Evolutionary conservation across 53 echinoderm and acorn worm genomes (phyloP).

Genomic region (Holothuria scabra): DNA sequence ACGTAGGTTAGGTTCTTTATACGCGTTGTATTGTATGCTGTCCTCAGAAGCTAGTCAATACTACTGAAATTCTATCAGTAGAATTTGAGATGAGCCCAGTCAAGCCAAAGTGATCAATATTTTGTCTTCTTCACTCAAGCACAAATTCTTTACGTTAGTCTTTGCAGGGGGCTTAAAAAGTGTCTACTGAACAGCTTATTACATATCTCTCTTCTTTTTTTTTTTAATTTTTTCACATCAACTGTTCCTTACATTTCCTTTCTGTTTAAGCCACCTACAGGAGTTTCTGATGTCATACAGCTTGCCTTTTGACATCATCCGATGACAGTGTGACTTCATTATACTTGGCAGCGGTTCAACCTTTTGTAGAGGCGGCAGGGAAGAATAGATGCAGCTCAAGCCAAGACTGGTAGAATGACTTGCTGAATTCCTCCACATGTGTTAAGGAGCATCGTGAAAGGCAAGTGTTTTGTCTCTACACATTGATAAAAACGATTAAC

Average conservation of each 20-base stretch:
- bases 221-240: background rate
- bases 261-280: background rate
- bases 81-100: conserved; percentile 33
- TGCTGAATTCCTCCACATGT: too few species aligned
- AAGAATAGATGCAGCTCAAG: too few species aligned
- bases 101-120: conserved; percentile 23
- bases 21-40: conserved; percentile 1
- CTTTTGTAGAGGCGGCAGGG: background rate
- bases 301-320: conserved; percentile 31
- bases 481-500: conserved; percentile 25
- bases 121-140: background rate
- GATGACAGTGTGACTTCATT: conserved; percentile 16
- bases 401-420: too few species aligned
- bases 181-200: too few species aligned
- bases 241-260: background rate
- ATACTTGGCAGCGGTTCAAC: conserved; percentile 16
- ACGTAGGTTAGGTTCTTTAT: conserved; percentile 22
- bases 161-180: too few species aligned
- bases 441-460: background rate
- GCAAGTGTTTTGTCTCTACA: conserved; percentile 11
- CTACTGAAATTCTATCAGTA: conserved; percentile 26
- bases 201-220: background rate
- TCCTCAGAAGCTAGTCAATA: conserved; percentile 18
- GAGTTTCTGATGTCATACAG: conserved; percentile 29
- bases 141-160: too few species aligned